Conservation (phyloP, 2,888 invertebrate species). For the Didymodactylos carnosus region DNA sequence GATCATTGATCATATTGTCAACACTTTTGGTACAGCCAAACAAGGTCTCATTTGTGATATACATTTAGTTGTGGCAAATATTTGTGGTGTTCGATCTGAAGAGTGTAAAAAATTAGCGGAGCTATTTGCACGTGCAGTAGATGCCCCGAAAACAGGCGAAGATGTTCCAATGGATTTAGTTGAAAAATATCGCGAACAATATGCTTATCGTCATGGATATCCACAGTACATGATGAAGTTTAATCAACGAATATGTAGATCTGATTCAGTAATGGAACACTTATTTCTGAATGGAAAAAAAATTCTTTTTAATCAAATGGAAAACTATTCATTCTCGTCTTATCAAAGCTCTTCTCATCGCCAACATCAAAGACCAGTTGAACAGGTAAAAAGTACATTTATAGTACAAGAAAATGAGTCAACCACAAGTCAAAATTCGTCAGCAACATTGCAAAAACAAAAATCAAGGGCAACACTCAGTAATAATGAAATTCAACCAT, state of each 20-base stretch:
- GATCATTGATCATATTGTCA: neutral
- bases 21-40: neutral
- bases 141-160: constrained; percentile 6
- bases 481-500: no score
- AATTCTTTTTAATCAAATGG: no score
- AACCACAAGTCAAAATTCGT: no score
- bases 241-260: neutral
- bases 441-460: no score
- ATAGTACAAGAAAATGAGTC: no score
- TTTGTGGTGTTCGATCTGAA: neutral
- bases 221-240: neutral
- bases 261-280: neutral
- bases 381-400: no score
- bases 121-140: constrained; percentile 7
- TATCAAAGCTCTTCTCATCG: no score
- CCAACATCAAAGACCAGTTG: no score
- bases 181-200: neutral
- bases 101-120: constrained; percentile 6
- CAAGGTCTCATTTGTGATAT: neutral
- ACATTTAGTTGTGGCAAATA: neutral
- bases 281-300: neutral
- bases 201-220: neutral
- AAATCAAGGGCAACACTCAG: no score
- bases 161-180: neutral
- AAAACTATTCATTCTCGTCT: no score